Conservation (phyloP, 2,113 vertebrate genomes). For the Loxodonta africana region DNA sequence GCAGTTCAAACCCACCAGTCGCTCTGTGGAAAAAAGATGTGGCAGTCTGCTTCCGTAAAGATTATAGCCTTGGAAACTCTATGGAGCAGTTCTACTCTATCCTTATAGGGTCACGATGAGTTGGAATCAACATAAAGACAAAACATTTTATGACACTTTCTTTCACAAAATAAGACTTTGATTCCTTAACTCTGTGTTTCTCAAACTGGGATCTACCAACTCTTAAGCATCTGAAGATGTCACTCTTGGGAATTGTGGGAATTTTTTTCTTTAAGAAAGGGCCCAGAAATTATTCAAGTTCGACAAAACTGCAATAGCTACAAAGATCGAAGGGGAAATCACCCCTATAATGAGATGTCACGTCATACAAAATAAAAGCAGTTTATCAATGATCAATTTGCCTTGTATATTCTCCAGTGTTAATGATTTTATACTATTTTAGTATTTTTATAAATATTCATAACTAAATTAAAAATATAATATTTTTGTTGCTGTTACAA, state of each 20-base stretch:
- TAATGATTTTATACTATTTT: conserved; percentile 4
- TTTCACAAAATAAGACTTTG: conserved; percentile 7
- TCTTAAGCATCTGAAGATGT: not conserved
- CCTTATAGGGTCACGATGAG: no score
- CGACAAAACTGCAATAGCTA: not conserved
- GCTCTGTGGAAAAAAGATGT: no score
- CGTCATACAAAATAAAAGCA: not conserved
- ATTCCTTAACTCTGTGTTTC: not conserved
- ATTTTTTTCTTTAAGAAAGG: not conserved
- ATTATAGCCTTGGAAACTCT: no score
- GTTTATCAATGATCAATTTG: not conserved
- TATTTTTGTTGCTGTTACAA: not conserved
- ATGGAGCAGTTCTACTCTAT: no score
- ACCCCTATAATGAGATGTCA: not conserved
- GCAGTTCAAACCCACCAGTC: no score
- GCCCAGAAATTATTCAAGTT: not conserved
- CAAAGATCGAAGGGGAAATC: not conserved
- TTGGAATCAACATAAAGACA: not conserved
- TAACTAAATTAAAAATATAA: not conserved
- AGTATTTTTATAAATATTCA: conserved; percentile 1
- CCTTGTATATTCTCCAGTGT: not conserved
- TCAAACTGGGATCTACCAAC: not conserved
- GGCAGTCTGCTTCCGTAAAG: no score
- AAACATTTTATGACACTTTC: not conserved
- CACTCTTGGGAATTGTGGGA: not conserved